Evolutionary conservation across 2,888 invertebrate species (phyloP), one percentile per base, ranked within the genome.

Genomic region (Caenorhabditis sp.): DNA sequence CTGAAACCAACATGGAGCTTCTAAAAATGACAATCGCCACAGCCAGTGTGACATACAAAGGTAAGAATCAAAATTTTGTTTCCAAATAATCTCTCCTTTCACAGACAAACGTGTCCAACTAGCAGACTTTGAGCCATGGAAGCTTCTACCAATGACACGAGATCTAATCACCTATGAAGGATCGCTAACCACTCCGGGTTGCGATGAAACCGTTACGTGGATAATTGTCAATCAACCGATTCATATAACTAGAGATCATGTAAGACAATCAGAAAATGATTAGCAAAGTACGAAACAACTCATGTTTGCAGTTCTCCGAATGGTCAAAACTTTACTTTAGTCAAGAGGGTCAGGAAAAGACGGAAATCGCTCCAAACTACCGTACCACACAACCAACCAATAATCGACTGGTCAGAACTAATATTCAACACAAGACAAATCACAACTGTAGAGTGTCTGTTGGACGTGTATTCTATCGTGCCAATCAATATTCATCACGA

Each of bases 221-320:
- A 93, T 97, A 88, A 94, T 97, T 87, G 92, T 95, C 89, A 97
- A 97, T 90, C 95, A 95, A 89, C 97, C 97, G 78, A 94, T 97
- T 88, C 95, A 95, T 91, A 94, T 97, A 88, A 94, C 95, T 81
- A 93, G 93, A 87, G 93, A 94, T 89, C 95, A 96, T 93, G 96
- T 96, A 89, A 89, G 91, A 49, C 50, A 8, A 55, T n/a, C n/a
- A n/a, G n/a, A n/a, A n/a, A n/a, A n/a, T n/a, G n/a, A n/a, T n/a
- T 19, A 10, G 14, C 12, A 53, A 26, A 26, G 21, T 36, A 4
- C 17, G 10, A 6, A 31, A 31, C 31, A 21, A 3, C 4, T 23
- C 17, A 27, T 31, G n/a, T 37, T 62, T 67, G 54, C 76, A 84
- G 84, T 76, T 80, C 50, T 57, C 58, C 14, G 76, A 76, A 49